Evolutionary conservation across 2,888 invertebrate genomes (phyloP).

Genomic region (Strigamia maritima): DNA sequence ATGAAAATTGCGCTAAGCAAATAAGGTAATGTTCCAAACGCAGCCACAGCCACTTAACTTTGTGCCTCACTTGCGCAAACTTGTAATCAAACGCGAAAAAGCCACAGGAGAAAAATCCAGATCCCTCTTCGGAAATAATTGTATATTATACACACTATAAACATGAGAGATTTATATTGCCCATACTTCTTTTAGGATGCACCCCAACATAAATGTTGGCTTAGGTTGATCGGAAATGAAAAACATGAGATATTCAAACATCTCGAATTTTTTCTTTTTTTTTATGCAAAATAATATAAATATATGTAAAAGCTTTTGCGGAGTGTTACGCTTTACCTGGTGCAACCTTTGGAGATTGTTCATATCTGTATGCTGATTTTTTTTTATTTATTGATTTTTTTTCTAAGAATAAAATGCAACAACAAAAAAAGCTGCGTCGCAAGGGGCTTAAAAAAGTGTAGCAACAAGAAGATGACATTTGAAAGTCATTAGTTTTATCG

Average conservation of each 20-base stretch:
- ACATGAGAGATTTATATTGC: neutral
- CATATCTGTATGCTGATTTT: neutral
- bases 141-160: neutral
- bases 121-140: neutral
- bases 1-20: slow-evolving; percentile 19
- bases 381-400: slow-evolving; percentile 12
- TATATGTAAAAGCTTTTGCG: neutral
- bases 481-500: neutral
- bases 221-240: neutral
- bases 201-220: neutral
- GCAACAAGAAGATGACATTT: neutral
- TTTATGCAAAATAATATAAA: neutral
- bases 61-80: neutral
- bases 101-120: slow-evolving; percentile 1
- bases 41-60: slow-evolving; percentile 13
- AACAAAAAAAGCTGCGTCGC: neutral
- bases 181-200: neutral
- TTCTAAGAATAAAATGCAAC: slow-evolving; percentile 13
- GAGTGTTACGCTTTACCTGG: neutral
- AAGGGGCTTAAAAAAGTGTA: neutral
- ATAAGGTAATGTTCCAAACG: neutral
- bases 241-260: neutral
- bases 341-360: slow-evolving; percentile 2
- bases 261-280: neutral
- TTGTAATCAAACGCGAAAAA: slow-evolving; percentile 1